These are phyloP conservation scores for Hemibagrus wyckioides DNA, from an alignment of 2,113 vertebrate species.

Conservation along the genomic window DNA sequence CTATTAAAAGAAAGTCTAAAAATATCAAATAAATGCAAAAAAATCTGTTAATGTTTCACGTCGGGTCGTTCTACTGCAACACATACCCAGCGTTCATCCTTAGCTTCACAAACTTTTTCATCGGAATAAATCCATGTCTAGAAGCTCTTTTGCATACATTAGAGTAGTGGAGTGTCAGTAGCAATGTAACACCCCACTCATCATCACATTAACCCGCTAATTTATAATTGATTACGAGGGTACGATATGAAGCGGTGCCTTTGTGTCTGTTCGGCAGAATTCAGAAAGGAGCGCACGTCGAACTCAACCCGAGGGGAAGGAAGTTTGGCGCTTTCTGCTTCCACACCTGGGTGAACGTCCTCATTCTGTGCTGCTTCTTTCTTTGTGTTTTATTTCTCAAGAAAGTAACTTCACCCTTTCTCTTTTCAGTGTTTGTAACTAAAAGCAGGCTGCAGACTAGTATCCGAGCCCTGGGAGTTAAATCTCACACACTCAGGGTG, in stretches of 20 bases:
- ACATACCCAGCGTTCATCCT: neutral
- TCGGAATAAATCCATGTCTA: neutral
- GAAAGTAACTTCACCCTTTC: neutral
- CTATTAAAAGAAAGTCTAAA: neutral
- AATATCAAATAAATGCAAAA: neutral
- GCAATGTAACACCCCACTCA: neutral
- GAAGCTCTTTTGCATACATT: neutral
- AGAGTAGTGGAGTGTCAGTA: neutral
- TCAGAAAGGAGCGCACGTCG: too few species aligned
- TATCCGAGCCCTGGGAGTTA: neutral
- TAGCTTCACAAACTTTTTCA: neutral
- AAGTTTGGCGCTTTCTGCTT: too few species aligned
- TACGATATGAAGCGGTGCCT: neutral
- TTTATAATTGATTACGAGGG: neutral
- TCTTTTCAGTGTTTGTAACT: neutral
- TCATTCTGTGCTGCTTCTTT: neutral
- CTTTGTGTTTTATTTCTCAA: neutral
- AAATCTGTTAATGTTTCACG: neutral
- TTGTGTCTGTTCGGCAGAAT: neutral
- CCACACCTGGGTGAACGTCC: neutral
- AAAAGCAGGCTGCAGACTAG: neutral
- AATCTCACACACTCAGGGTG: neutral
- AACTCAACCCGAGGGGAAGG: neutral
- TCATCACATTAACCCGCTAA: neutral
- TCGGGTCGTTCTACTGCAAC: neutral